Evolutionary conservation across 2,888 invertebrate genomes (phyloP), one percentile per base, ranked within the genome.

Genomic region (Pheosia tremula): DNA sequence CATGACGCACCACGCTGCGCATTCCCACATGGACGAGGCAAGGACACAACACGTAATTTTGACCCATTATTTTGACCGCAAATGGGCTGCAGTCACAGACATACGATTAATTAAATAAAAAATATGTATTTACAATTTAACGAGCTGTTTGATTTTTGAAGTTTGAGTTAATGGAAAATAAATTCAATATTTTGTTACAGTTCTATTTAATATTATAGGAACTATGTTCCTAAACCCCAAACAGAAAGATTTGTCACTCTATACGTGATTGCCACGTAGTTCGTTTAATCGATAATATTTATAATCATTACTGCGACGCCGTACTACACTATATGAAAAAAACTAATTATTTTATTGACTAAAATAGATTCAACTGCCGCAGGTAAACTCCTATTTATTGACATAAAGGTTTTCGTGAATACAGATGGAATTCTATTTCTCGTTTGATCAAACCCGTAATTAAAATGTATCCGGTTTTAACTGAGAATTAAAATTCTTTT

Each of bases 21-120:
- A 88, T 88, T 89, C 89, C 83, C 87, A 86, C 86, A 84, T 89
- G 85, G 85, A 80, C 85, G 81, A 77, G 81, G 81, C 86, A 90
- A 90, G 88, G 90, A 89, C 89, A 87, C 72, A 89, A 83, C 86
- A 83, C 87, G 81, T 93, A 87, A 93, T 91, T 91, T 92, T 76
- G 88, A 86, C 76, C 89, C 90, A 93, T 93, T 92, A 92, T 83
- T 84, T 80, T 83, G 85, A 90, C 91, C 90, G 81, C 91, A 90
- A 89, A 89, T 81, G 82, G 85, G 76, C 80, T 69, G 67, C 62
- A 73, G 82, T 87, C 83, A 85, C 86, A 84, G 41, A 7, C 47
- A 4, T 47, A 47, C 11, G n/a, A 47, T 47, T 47, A 47, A 47
- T 47, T n/a, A 47, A 47, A 47, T 47, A 8, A 47, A 47, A 47